These are phyloP conservation scores for Euura lappo DNA, from an alignment of 1,140 invertebrate genomes.

Conservation along the genomic window DNA sequence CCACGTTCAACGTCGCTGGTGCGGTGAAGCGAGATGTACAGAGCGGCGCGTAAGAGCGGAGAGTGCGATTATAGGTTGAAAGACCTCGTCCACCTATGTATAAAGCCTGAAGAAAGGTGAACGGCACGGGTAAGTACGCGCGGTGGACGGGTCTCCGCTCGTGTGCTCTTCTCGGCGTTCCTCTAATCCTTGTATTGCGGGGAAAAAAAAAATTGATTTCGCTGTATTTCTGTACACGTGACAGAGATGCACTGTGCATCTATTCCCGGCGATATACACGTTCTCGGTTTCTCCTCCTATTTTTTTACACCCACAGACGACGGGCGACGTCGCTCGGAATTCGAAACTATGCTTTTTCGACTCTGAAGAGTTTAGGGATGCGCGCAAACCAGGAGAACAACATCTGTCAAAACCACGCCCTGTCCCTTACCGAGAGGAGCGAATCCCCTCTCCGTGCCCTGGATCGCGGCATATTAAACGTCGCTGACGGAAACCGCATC, in stretches of 20 bases:
- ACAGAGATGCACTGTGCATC: too few species aligned
- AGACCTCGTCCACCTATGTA: background rate
- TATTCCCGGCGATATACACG: constrained; percentile 1
- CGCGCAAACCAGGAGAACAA: constrained; percentile 26
- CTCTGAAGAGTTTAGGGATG: background rate
- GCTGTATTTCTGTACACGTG: background rate
- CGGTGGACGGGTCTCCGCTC: background rate
- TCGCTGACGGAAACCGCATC: background rate
- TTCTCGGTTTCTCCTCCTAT: background rate
- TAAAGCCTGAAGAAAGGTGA: background rate
- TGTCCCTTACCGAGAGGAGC: constrained; percentile 22
- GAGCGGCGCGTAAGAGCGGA: too few species aligned
- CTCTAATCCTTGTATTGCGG: background rate
- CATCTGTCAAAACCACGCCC: constrained; percentile 57
- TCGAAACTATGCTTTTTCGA: too few species aligned
- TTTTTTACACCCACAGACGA: background rate
- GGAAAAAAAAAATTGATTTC: background rate
- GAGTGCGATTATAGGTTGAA: background rate
- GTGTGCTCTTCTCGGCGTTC: background rate
- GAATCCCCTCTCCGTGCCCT: background rate
- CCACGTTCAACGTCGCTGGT: too few species aligned
- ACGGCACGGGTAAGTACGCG: background rate
- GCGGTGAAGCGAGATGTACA: too few species aligned
- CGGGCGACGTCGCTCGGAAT: too few species aligned
- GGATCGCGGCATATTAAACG: background rate